Percentiles rank a stretch among this genome's conserved stretches.
These are phyloP conservation scores for Willisornis vidua DNA, from an alignment of 2,113 vertebrate species.

Conservation along the genomic window DNA sequence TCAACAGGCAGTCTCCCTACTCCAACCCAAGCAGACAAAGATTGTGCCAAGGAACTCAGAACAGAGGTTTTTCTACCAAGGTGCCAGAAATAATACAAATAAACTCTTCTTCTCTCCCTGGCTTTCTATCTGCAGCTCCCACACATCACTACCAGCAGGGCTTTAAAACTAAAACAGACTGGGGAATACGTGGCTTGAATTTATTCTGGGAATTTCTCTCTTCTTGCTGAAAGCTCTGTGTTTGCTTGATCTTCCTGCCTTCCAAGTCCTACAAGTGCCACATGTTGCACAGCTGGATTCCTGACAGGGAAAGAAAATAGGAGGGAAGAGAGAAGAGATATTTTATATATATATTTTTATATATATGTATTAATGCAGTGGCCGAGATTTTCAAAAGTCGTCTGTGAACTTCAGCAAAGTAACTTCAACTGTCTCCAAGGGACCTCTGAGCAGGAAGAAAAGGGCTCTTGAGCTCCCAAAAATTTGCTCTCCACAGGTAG, in stretches of 20 bases:
- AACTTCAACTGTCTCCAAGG: not conserved
- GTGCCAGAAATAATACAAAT: slow-evolving; percentile 49
- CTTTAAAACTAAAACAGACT: slow-evolving; percentile 33
- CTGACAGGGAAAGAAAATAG: not conserved
- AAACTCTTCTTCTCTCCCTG: slow-evolving; percentile 18
- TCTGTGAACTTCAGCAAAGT: not conserved
- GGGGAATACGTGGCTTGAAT: slow-evolving; percentile 3
- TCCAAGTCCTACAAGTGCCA: slow-evolving; percentile 26
- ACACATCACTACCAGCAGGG: slow-evolving; percentile 29
- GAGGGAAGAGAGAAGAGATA: slow-evolving; percentile 1
- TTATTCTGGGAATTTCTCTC: slow-evolving; percentile 39
- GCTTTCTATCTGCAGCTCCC: slow-evolving; percentile 16
- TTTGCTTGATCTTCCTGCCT: slow-evolving; percentile 51
- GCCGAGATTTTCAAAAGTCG: not conserved
- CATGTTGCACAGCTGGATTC: not conserved
- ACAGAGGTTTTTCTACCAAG: not conserved
- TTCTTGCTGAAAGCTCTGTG: slow-evolving; percentile 48
- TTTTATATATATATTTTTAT: not conserved
- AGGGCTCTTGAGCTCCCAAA: slow-evolving; percentile 21
- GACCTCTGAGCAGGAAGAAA: not conserved
- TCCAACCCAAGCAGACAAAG: not conserved
- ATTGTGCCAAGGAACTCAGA: not conserved
- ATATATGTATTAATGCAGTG: not conserved
- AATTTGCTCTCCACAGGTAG: not conserved
- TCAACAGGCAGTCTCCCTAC: not conserved